phyloP scores from a whole-genome alignment of 2,888 invertebrate genomes.

The Xiphydria camelus region DNA sequence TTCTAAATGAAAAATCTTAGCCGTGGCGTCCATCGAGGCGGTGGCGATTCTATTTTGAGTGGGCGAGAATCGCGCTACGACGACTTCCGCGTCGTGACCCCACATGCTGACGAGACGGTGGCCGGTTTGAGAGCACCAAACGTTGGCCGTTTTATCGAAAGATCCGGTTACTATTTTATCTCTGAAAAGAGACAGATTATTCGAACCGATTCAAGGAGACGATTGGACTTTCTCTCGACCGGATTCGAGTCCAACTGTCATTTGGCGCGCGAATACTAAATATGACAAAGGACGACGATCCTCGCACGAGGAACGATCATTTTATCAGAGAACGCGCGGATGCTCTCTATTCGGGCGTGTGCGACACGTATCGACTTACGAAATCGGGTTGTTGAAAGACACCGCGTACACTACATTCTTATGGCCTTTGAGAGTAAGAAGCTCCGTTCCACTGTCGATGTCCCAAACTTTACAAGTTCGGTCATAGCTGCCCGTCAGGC shows the following conservation, averaged over 20 bases:
- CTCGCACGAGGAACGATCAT: too few species aligned
- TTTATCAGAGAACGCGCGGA: too few species aligned
- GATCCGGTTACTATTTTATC: constrained; percentile 77
- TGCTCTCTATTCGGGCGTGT: too few species aligned
- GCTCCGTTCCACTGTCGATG: constrained; percentile 70
- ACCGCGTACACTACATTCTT: constrained; percentile 83
- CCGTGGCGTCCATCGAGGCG: constrained; percentile 76
- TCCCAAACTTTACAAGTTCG: constrained; percentile 82
- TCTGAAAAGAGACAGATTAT: constrained; percentile 56
- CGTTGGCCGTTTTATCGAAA: constrained; percentile 76
- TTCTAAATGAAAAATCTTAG: constrained; percentile 70
- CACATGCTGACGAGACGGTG: constrained; percentile 69
- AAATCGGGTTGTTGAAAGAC: constrained; percentile 74
- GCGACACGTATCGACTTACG: constrained; percentile 61
- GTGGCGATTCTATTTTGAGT: constrained; percentile 70
- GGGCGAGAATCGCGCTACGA: constrained; percentile 71
- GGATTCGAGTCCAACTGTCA: too few species aligned
- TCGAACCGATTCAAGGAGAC: neutral
- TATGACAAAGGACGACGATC: too few species aligned
- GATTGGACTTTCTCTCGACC: neutral
- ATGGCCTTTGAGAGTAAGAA: constrained; percentile 73
- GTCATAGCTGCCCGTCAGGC: constrained; percentile 82
- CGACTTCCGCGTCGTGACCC: constrained; percentile 78
- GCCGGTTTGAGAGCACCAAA: constrained; percentile 74
- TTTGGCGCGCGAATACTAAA: too few species aligned